Evolutionary conservation across 2,888 invertebrate species (phyloP).

Genomic region (Patella ulyssiponensis): DNA sequence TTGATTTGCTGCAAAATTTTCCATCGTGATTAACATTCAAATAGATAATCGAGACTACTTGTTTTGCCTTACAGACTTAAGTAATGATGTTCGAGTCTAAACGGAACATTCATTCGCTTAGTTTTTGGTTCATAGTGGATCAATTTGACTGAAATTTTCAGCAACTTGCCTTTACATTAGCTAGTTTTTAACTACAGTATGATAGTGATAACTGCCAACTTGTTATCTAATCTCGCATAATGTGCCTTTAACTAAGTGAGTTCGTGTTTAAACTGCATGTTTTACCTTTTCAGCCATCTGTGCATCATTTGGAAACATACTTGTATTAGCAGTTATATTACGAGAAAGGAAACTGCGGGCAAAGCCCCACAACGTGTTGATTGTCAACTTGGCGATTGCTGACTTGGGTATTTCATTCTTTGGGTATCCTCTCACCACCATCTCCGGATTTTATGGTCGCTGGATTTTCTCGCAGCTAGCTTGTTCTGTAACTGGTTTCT

Average conservation of each 20-base stretch:
- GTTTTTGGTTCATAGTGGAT: no score
- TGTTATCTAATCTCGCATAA: neutral
- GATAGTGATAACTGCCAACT: no score
- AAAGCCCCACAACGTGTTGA: conserved; percentile 16
- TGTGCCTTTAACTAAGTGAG: neutral
- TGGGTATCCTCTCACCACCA: conserved; percentile 31
- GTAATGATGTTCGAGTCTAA: no score
- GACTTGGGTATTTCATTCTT: conserved; percentile 23
- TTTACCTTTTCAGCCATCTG: neutral
- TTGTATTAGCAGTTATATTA: conserved; percentile 1
- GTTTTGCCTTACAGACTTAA: no score
- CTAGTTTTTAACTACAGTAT: no score
- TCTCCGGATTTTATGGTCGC: conserved; percentile 28
- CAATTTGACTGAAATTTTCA: no score
- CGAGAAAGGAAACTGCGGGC: neutral
- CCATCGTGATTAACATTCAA: no score
- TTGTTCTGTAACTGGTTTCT: conserved; percentile 41
- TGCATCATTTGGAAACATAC: conserved; percentile 14
- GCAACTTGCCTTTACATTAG: no score
- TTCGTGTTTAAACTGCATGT: neutral
- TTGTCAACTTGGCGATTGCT: conserved; percentile 17
- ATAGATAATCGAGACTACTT: no score
- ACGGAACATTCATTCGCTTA: no score
- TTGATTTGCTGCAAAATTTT: no score
- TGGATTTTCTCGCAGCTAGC: conserved; percentile 46